Conservation (phyloP, 1,140 invertebrate species). For the Helicoverpa zea region DNA sequence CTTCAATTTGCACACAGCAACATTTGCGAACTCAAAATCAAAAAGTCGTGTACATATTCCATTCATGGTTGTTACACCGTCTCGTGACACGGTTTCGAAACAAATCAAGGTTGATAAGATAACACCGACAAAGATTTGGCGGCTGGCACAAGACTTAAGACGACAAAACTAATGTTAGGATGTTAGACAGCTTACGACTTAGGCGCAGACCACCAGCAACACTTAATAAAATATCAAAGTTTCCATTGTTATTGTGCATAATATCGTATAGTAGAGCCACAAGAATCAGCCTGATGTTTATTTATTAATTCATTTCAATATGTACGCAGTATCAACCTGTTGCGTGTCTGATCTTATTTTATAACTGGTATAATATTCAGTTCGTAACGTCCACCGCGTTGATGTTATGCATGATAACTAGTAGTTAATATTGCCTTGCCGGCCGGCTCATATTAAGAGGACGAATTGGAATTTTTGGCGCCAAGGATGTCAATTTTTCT, state of each 20-base stretch:
- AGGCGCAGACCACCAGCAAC: conserved; percentile 5
- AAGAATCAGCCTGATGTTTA: background rate
- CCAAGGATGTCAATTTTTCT: too few species aligned
- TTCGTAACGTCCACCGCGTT: conserved; percentile 2
- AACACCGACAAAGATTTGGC: conserved; percentile 66
- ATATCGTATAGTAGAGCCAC: background rate
- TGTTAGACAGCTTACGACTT: conserved; percentile 53
- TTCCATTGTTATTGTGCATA: background rate
- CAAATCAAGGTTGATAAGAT: conserved; percentile 79
- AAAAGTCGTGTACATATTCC: background rate
- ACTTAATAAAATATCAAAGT: background rate
- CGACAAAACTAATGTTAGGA: conserved; percentile 54
- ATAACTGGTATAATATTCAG: conserved; percentile 6
- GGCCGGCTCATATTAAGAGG: background rate
- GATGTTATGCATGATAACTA: conserved; percentile 24
- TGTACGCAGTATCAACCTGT: conserved; percentile 31
- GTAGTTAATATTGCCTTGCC: conserved; percentile 4
- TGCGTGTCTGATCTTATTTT: conserved; percentile 18
- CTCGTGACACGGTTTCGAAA: conserved; percentile 69
- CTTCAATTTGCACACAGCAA: too few species aligned
- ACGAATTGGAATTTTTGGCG: too few species aligned
- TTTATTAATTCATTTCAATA: background rate
- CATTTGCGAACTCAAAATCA: background rate
- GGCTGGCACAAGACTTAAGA: conserved; percentile 48
- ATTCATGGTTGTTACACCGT: conserved; percentile 23